phyloP scores from a whole-genome alignment of 2,797 vertebrate species.

The Hydrocynus forskahlii region DNA sequence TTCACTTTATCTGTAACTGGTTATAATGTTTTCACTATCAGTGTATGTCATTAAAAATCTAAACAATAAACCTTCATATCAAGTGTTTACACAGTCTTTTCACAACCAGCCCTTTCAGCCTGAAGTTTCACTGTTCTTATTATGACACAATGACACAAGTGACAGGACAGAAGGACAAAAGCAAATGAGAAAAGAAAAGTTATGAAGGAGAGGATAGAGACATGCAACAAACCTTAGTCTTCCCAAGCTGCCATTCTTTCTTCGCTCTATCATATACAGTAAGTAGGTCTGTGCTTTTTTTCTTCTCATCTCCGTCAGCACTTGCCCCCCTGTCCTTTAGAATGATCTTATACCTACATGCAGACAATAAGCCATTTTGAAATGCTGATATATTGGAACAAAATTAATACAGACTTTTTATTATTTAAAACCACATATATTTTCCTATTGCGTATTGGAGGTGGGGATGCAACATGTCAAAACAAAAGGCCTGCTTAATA shows the following conservation, averaged over 20 bases:
- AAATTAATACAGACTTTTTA: no score
- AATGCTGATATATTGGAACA: no score
- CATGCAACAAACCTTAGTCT: slow-evolving; percentile 83
- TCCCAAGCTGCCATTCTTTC: slow-evolving; percentile 90
- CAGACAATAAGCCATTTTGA: neutral
- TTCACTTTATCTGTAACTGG: no score
- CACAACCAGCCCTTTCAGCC: neutral
- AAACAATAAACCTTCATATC: no score
- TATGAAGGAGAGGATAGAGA: neutral
- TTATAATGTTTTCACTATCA: no score
- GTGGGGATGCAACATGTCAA: no score
- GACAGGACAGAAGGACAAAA: neutral
- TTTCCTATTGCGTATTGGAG: no score
- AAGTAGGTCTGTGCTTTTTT: slow-evolving; percentile 80
- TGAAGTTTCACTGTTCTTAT: no score
- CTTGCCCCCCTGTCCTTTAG: slow-evolving; percentile 63
- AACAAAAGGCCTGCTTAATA: no score
- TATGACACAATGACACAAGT: no score
- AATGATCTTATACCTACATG: slow-evolving; percentile 88
- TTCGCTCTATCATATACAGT: slow-evolving; percentile 79
- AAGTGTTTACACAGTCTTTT: neutral
- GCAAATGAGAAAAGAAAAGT: neutral
- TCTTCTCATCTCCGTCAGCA: slow-evolving; percentile 77
- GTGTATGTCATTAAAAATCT: no score
- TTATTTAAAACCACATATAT: no score